phyloP scores from a whole-genome alignment of 2,888 invertebrate species.

The Agrochola litura region DNA sequence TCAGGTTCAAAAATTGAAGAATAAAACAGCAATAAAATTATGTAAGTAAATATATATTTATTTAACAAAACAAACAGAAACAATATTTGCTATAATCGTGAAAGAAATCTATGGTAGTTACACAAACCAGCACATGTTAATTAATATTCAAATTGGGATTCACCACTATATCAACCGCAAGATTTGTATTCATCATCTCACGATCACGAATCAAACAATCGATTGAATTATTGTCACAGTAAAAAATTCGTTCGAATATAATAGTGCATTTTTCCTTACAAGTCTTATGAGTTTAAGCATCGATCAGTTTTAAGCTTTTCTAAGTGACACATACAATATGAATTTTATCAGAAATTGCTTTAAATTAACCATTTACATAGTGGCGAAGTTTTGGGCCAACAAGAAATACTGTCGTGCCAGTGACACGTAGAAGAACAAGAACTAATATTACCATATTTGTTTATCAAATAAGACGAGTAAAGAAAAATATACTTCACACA shows the following conservation, averaged over 20 bases:
- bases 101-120: not conserved
- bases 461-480: not conserved
- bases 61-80: constrained; percentile 23
- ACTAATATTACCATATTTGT: not conserved
- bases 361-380: not conserved
- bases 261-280: not conserved
- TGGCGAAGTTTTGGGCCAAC: not conserved
- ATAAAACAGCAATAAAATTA: constrained; percentile 28
- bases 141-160: constrained; percentile 1
- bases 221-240: not conserved
- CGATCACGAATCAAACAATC: constrained; percentile 16
- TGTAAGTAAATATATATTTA: constrained; percentile 38
- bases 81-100: constrained; percentile 2
- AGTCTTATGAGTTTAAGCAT: not conserved
- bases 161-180: not conserved
- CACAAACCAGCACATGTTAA: not conserved
- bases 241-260: not conserved
- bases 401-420: not conserved
- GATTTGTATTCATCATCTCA: constrained; percentile 10
- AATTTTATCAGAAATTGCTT: not conserved
- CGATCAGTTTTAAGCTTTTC: not conserved
- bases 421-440: not conserved
- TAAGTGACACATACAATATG: not conserved
- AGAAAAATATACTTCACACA: not conserved
- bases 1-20: not conserved